A percentile compares a stretch with the other conserved stretches of the same genome.
Conservation (phyloP, 2,113 vertebrate species). For the Scomber scombrus region DNA sequence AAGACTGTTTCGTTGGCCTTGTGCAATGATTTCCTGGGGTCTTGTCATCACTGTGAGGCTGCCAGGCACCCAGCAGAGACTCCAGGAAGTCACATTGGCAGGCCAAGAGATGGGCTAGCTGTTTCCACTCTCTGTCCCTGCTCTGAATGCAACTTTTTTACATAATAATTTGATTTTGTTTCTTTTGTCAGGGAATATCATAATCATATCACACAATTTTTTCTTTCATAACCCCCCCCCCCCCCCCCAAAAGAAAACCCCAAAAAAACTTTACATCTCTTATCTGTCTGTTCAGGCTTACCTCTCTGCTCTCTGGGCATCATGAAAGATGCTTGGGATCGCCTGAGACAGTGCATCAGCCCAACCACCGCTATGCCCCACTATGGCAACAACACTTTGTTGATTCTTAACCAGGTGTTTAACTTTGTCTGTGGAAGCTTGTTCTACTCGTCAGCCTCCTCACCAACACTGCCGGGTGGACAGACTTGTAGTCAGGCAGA, state of each 20-base stretch:
- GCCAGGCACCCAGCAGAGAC: too few relatives aligned
- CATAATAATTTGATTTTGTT: too few relatives aligned
- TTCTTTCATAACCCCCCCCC: too few relatives aligned
- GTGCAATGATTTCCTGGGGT: too few relatives aligned
- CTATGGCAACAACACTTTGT: constrained; percentile 64
- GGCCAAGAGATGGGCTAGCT: too few relatives aligned
- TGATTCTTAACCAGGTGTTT: constrained; percentile 84
- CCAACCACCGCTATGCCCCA: constrained; percentile 67
- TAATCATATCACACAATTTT: constrained; percentile 11
- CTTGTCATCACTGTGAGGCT: too few relatives aligned
- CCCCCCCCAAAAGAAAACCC: too few relatives aligned
- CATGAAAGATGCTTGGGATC: constrained; percentile 88
- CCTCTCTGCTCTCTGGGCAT: constrained; percentile 86
- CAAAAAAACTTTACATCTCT: neutral
- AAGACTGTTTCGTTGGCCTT: too few relatives aligned
- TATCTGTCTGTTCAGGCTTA: constrained; percentile 69
- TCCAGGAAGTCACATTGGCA: too few relatives aligned
- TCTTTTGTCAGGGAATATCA: neutral
- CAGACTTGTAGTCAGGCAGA: constrained; percentile 78
- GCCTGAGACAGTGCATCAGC: constrained; percentile 86
- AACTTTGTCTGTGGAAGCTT: constrained; percentile 84
- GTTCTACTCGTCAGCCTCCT: constrained; percentile 44
- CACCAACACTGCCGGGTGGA: constrained; percentile 53
- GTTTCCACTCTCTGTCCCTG: neutral
- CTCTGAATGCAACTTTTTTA: neutral